Evolutionary conservation across 2,113 vertebrate genomes (phyloP), one percentile per base, ranked within the genome.

Genomic region (Eretmochelys imbricata): DNA sequence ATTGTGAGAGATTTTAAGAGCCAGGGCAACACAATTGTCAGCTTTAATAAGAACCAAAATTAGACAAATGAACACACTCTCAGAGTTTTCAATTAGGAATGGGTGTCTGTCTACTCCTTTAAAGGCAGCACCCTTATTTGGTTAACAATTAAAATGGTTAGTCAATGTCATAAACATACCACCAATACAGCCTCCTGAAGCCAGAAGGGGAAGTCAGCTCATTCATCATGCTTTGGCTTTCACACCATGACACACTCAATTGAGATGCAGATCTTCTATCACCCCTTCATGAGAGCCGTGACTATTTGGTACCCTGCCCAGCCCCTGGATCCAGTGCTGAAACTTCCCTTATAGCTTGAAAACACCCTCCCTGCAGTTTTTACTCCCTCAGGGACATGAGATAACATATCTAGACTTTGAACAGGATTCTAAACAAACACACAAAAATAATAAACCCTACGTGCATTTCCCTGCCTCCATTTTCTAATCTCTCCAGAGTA

Each of bases 61-160:
- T 10, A 92, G 82, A 94, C 49, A 93, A 96, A 93, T 49, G 25
- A 89, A 94, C 13, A 20, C 88, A 38, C 76, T 84, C 46, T 69
- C 35, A 16, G 20, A 53, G 87, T 80, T 91, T 96, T 94, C 91
- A 89, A 80, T 55, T 48, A 84, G 90, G 55, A 95, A 94, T 82
- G 49, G 29, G 80, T 78, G 95, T 94, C 91, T 95, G 49, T 92
- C 91, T 93, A 86, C 62, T 81, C 49, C 55, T 89, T 57, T 87
- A 92, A 55, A 91, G 62, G 86, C 54, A 51, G n/a, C 46, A 90
- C 85, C 10, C 42, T 57, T 75, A 87, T 92, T 38, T n/a, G 6
- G 93, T n/a, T 84, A 92, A 96, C 94, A 96, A 96, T 84, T 84
- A 82, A 93, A 97, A 91, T 35, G 94, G 72, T 93, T 95, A 91